These are phyloP conservation scores for Oikopleura dioica DNA, from an alignment of 23 tunicate species.

Conservation along the genomic window DNA sequence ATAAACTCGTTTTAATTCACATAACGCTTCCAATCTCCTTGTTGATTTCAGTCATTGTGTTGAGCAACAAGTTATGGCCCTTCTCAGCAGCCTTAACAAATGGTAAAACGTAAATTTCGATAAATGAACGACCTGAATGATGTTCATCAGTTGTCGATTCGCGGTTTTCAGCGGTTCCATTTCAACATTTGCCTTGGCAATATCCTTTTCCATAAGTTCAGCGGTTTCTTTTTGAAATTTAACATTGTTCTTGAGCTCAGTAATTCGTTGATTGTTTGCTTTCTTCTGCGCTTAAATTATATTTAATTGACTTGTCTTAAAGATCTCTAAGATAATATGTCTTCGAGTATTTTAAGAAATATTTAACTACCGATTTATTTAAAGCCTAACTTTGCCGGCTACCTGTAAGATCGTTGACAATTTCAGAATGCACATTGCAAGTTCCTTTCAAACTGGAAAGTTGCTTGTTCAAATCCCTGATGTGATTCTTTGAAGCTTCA, in stretches of 20 bases:
- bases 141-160: background rate
- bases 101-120: too few species aligned
- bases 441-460: background rate
- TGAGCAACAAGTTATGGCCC: background rate
- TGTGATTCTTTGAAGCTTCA: background rate
- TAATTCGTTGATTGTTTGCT: background rate
- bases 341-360: background rate
- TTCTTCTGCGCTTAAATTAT: background rate
- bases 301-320: background rate
- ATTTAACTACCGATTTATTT: background rate
- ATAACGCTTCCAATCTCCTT: background rate
- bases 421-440: background rate
- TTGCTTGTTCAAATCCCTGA: background rate
- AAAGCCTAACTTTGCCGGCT: background rate
- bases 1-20: too few species aligned
- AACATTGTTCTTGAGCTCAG: background rate
- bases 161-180: background rate
- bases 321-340: background rate
- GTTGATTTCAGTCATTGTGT: slow-evolving; percentile 11
- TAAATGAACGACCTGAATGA: too few species aligned
- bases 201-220: background rate
- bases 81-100: slow-evolving; percentile 1
- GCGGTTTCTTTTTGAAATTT: background rate
- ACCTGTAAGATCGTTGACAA: background rate
- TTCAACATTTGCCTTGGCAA: background rate